Percentiles rank a stretch among this genome's conserved stretches.
phyloP scores from a whole-genome alignment of 1,140 invertebrate species.

The Drosophila micromelanica region DNA sequence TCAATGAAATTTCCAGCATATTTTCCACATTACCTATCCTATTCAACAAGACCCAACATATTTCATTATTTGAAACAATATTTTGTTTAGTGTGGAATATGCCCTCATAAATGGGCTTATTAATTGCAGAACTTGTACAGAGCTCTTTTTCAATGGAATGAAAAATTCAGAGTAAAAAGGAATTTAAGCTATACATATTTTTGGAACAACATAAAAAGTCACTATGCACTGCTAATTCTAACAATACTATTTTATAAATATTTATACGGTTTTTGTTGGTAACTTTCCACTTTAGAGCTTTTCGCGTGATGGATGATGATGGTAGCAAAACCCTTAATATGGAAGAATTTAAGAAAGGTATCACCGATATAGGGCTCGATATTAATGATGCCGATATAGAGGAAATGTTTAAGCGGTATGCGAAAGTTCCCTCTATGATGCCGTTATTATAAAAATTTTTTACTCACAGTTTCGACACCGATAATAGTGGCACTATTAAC shows the following conservation, averaged over 20 bases:
- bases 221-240: too few relatives aligned
- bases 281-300: conserved; percentile 87
- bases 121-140: conserved; percentile 16
- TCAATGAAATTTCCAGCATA: conserved; percentile 54
- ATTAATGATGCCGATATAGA: conserved; percentile 88
- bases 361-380: conserved; percentile 91
- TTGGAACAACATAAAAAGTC: too few relatives aligned
- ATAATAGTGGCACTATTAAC: conserved; percentile 92
- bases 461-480: conserved; percentile 89
- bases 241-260: neutral
- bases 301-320: conserved; percentile 96
- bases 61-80: conserved; percentile 64
- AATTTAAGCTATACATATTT: too few relatives aligned
- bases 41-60: neutral
- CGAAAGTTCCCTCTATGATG: neutral
- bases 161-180: neutral
- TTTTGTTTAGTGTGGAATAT: conserved; percentile 37
- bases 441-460: neutral
- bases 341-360: conserved; percentile 92
- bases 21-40: conserved; percentile 1
- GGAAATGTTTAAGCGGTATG: conserved; percentile 86
- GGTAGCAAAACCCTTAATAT: conserved; percentile 91
- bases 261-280: neutral
- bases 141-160: too few relatives aligned
- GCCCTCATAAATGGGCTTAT: conserved; percentile 25